Percentiles rank a stretch among this genome's conserved stretches.
Conservation (phyloP, 2,888 invertebrate genomes). For the Alloscopus bannaensis region DNA sequence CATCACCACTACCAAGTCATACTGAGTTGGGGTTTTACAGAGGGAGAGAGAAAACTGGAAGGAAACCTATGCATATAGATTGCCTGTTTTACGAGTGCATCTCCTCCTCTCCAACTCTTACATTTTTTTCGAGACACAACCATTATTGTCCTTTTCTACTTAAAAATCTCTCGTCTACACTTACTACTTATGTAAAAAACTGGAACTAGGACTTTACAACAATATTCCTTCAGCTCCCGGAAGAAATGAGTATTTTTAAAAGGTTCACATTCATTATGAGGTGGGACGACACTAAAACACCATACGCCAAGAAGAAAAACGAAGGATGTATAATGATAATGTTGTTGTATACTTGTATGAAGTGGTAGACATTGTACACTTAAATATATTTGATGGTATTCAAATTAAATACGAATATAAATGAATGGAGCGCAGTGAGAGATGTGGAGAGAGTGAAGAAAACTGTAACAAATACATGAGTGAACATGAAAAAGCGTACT, state of each 20-base stretch:
- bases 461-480: no score
- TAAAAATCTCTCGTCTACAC: slow-evolving; percentile 5
- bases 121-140: slow-evolving; percentile 9
- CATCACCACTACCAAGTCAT: slow-evolving; percentile 16
- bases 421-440: no score
- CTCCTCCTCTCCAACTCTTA: neutral
- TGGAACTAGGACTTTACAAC: slow-evolving; percentile 27
- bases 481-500: no score
- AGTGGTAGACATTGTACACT: no score
- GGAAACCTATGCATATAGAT: slow-evolving; percentile 78
- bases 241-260: slow-evolving; percentile 33
- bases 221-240: slow-evolving; percentile 21
- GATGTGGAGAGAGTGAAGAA: no score
- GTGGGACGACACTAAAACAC: no score
- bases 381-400: no score
- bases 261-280: slow-evolving; percentile 1
- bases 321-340: no score
- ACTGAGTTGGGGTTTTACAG: neutral
- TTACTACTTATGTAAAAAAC: no score
- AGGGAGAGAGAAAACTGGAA: neutral
- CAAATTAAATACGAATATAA: no score
- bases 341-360: no score
- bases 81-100: slow-evolving; percentile 76
- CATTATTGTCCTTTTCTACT: neutral
- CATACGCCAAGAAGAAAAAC: no score